A percentile compares a stretch with the other conserved stretches of the same genome.
These are phyloP conservation scores for Carcharodon carcharias DNA, from an alignment of 2,797 vertebrate species.

Conservation along the genomic window DNA sequence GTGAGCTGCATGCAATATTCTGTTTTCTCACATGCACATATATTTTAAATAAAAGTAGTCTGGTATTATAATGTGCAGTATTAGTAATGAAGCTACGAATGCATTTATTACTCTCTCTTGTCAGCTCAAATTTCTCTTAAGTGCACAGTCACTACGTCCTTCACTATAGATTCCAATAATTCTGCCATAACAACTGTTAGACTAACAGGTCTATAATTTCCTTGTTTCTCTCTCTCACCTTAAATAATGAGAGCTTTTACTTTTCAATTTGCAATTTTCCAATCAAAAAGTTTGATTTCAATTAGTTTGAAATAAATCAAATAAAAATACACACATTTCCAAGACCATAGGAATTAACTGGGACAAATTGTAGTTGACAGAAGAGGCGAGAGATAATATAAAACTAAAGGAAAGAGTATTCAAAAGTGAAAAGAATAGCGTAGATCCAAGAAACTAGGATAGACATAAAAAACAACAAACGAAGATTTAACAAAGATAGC, in stretches of 20 bases:
- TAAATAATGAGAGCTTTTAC: too few species aligned
- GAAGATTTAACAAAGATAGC: background rate
- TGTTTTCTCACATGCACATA: background rate
- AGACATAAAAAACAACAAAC: background rate
- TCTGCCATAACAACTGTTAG: too few species aligned
- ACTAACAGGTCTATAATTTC: too few species aligned
- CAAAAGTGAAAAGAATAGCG: background rate
- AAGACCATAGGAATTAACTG: background rate
- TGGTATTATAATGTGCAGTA: background rate
- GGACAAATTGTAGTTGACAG: background rate
- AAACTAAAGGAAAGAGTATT: background rate
- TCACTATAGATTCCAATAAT: too few species aligned
- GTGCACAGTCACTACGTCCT: too few species aligned
- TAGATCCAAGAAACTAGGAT: background rate
- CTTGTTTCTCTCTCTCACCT: too few species aligned
- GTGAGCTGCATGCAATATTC: background rate
- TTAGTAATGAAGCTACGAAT: background rate
- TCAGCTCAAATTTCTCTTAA: too few species aligned
- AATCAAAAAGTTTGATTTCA: background rate
- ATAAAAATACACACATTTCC: background rate
- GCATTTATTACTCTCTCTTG: background rate
- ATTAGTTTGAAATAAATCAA: background rate
- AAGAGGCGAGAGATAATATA: too few species aligned
- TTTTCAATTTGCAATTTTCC: too few species aligned
- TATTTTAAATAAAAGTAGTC: background rate